These are phyloP conservation scores for Cerastis rubricosa DNA, from an alignment of 2,888 invertebrate species.

Conservation along the genomic window DNA sequence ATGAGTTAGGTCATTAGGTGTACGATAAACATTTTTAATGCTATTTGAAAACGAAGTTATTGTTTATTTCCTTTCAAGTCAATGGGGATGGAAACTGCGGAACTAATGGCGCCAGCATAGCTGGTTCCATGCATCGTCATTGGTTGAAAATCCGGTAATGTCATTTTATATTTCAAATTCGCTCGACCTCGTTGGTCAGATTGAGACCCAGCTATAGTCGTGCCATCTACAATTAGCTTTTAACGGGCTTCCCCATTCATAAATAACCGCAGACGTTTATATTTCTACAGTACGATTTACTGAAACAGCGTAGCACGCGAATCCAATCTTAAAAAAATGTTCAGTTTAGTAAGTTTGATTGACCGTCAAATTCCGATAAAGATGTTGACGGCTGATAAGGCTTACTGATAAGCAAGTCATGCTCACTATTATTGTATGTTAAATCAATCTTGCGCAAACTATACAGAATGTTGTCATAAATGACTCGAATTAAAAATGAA, in stretches of 20 bases:
- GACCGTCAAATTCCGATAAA: slow-evolving; percentile 26
- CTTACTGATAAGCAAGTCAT: slow-evolving; percentile 14
- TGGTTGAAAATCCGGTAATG: too few species aligned
- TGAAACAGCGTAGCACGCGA: slow-evolving; percentile 26
- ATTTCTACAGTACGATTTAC: background rate
- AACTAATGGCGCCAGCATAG: too few species aligned
- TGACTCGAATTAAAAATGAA: too few species aligned
- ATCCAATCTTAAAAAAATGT: background rate
- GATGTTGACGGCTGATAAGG: slow-evolving; percentile 7
- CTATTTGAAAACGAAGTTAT: background rate
- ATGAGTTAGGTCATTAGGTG: background rate
- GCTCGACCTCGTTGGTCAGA: too few species aligned
- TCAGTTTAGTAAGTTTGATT: background rate
- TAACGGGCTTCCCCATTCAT: too few species aligned
- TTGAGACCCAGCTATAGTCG: too few species aligned
- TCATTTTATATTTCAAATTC: too few species aligned
- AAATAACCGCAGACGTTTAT: too few species aligned
- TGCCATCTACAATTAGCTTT: too few species aligned
- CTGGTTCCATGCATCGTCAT: too few species aligned
- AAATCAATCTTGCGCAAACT: slow-evolving; percentile 10
- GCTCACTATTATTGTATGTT: slow-evolving; percentile 16
- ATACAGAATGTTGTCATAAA: background rate
- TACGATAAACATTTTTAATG: background rate
- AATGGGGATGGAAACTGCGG: too few species aligned
- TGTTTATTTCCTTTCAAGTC: too few species aligned